Evolutionary conservation across 2,888 invertebrate species (phyloP).

Genomic region (Tyria jacobaeae): DNA sequence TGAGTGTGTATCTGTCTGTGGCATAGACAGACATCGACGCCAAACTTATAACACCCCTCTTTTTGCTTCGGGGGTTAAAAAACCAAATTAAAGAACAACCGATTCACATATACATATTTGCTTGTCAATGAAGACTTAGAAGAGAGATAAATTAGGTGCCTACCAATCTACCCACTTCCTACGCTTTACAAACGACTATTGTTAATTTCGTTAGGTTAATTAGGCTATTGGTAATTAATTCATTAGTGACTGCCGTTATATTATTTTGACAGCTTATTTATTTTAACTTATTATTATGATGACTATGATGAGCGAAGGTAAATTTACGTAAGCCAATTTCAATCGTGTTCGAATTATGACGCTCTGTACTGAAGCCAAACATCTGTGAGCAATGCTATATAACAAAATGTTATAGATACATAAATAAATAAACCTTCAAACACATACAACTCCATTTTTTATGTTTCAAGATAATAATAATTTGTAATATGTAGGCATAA

Average conservation of each 20-base stretch:
- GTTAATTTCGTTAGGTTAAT: too few relatives aligned
- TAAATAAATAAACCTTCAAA: not conserved
- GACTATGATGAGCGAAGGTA: not conserved
- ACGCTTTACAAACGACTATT: not conserved
- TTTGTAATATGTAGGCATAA: not conserved
- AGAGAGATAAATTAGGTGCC: too few relatives aligned
- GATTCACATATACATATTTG: constrained; percentile 1
- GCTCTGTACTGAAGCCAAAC: not conserved
- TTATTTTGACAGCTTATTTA: not conserved
- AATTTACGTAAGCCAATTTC: not conserved
- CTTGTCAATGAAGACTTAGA: not conserved
- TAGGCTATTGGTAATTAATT: not conserved
- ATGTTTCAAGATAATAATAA: not conserved
- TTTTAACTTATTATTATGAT: not conserved
- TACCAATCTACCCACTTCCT: too few relatives aligned
- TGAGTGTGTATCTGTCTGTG: too few relatives aligned
- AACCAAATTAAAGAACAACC: not conserved
- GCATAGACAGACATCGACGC: too few relatives aligned
- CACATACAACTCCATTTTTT: not conserved
- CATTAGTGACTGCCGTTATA: not conserved
- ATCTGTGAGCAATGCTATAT: too few relatives aligned
- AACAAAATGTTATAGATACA: not conserved
- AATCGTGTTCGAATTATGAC: too few relatives aligned
- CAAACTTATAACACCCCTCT: too few relatives aligned
- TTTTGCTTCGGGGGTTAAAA: too few relatives aligned